Evolutionary conservation across 2,797 vertebrate species (phyloP).

Genomic region (Syngnathus rostellatus): DNA sequence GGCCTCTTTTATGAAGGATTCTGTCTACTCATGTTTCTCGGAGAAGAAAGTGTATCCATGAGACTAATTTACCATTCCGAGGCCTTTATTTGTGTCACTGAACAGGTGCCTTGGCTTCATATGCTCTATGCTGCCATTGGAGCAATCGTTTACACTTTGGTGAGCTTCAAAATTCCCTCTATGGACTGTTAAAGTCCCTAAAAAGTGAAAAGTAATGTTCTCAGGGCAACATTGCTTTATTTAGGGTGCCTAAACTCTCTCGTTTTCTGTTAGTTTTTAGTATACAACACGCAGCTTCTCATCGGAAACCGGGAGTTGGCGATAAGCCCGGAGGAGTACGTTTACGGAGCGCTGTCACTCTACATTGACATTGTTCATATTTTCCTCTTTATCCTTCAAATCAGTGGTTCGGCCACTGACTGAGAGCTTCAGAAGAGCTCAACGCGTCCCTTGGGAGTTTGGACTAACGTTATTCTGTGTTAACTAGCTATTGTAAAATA

Average conservation of each 20-base stretch:
- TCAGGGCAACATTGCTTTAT: not conserved
- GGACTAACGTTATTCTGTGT: not conserved
- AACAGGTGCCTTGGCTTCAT: constrained; percentile 86
- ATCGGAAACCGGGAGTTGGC: constrained; percentile 84
- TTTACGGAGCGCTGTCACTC: constrained; percentile 85
- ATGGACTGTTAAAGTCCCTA: not conserved
- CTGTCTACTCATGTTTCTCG: constrained; percentile 18
- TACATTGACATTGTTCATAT: constrained; percentile 90
- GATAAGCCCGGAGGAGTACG: constrained; percentile 88
- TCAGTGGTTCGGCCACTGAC: constrained; percentile 68
- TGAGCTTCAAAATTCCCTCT: constrained; percentile 59
- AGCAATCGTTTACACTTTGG: constrained; percentile 86
- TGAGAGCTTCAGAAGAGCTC: constrained; percentile 19
- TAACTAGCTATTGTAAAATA: not conserved
- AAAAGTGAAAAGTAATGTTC: not conserved
- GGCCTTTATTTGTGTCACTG: constrained; percentile 31
- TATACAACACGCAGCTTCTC: constrained; percentile 90
- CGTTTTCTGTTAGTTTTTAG: constrained; percentile 75
- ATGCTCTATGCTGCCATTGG: constrained; percentile 89
- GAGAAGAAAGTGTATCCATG: constrained; percentile 9
- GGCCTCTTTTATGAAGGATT: constrained; percentile 2
- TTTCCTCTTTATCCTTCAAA: constrained; percentile 84
- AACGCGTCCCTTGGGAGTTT: not conserved
- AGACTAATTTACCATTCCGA: constrained; percentile 32
- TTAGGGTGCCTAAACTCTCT: not conserved